Evolutionary conservation across 1,140 invertebrate genomes (phyloP).

Genomic region (Phthorimaea operculella): DNA sequence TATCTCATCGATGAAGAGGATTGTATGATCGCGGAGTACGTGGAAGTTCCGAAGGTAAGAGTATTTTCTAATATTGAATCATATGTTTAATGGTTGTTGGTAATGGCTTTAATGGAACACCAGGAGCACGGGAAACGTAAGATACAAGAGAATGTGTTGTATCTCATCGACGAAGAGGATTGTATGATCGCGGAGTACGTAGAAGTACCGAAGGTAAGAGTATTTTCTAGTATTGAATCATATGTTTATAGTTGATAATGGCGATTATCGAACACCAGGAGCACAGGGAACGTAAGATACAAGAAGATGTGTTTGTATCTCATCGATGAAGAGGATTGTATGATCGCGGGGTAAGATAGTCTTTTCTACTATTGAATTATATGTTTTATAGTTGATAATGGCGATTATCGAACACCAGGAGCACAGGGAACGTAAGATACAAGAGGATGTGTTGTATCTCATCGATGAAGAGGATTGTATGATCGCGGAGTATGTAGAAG

Average conservation of each 20-base stretch:
- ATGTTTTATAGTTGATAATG: too few species aligned
- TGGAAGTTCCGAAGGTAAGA: conserved; percentile 92
- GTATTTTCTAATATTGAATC: too few species aligned
- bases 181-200: conserved; percentile 75
- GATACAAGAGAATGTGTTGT: conserved; percentile 65
- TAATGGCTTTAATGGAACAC: conserved; percentile 82
- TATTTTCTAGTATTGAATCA: too few species aligned
- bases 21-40: conserved; percentile 73
- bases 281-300: conserved; percentile 71
- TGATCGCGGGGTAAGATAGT: conserved; percentile 70
- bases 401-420: conserved; percentile 85
- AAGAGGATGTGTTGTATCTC: conserved; percentile 70
- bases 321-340: conserved; percentile 75
- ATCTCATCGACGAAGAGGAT: conserved; percentile 77
- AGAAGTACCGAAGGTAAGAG: conserved; percentile 89
- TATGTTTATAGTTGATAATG: too few species aligned
- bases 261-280: conserved; percentile 85
- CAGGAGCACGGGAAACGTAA: conserved; percentile 78
- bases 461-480: conserved; percentile 76
- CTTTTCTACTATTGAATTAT: too few species aligned
- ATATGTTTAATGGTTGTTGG: too few species aligned
- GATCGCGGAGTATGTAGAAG: conserved; percentile 81
- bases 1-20: conserved; percentile 78
- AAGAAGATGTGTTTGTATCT: conserved; percentile 70
- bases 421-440: conserved; percentile 71